Evolutionary conservation across 2,888 invertebrate species (phyloP).

Genomic region (Lasioglossum villosulum): DNA sequence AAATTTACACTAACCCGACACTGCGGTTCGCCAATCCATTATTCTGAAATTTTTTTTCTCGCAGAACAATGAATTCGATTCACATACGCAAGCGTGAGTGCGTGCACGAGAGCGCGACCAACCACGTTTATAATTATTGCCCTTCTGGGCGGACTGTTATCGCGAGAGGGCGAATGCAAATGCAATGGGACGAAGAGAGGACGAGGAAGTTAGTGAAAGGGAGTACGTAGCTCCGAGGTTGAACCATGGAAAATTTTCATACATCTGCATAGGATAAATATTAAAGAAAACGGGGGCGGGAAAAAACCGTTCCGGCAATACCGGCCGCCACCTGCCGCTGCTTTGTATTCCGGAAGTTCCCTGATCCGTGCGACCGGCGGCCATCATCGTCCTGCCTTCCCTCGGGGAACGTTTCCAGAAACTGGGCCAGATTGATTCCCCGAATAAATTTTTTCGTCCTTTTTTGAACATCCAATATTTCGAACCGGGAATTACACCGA

Average conservation of each 20-base stretch:
- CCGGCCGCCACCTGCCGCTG: conserved; percentile 32
- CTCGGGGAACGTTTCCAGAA: neutral
- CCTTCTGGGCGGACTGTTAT: conserved; percentile 55
- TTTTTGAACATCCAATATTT: neutral
- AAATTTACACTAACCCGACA: no score
- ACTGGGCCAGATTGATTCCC: conserved; percentile 2
- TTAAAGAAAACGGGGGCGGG: conserved; percentile 40
- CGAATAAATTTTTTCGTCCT: neutral
- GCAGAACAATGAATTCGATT: conserved; percentile 31
- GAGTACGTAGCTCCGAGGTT: conserved; percentile 11
- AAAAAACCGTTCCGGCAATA: neutral
- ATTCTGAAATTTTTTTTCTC: neutral
- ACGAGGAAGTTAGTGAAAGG: neutral
- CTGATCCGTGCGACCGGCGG: conserved; percentile 4
- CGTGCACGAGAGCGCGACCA: conserved; percentile 14
- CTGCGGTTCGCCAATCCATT: neutral
- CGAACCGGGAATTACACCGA: neutral
- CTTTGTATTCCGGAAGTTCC: conserved; percentile 39
- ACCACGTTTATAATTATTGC: conserved; percentile 49
- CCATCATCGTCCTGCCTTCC: neutral
- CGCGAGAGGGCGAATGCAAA: conserved; percentile 62
- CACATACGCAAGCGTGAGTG: conserved; percentile 7
- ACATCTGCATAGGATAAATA: conserved; percentile 58
- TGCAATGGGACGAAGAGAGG: conserved; percentile 3
- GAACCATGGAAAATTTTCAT: conserved; percentile 56